Conservation (phyloP, 2,113 vertebrate species). For the Narcine bancroftii region DNA sequence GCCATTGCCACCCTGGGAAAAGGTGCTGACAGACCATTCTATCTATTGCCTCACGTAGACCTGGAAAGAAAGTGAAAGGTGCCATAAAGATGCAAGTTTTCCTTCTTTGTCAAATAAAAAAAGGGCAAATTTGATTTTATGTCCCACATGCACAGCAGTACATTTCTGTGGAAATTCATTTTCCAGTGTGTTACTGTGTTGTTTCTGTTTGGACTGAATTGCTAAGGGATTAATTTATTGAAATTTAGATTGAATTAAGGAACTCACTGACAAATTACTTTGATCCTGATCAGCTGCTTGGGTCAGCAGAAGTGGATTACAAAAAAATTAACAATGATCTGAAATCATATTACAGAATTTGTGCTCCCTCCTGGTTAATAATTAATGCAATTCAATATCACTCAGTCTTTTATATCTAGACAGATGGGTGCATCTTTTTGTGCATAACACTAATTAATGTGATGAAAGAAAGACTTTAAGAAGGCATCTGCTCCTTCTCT, state of each 20-base stretch:
- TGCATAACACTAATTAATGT: background rate
- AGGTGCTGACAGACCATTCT: no score
- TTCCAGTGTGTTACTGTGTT: background rate
- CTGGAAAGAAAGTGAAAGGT: no score
- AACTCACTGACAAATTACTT: background rate
- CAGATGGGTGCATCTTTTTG: no score
- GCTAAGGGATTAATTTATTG: background rate
- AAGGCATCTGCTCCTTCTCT: background rate
- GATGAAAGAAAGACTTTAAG: background rate
- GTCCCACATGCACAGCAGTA: background rate
- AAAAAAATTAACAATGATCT: background rate
- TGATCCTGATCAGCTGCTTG: background rate
- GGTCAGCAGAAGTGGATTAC: background rate
- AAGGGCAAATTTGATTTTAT: background rate
- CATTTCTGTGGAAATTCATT: background rate
- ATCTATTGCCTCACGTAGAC: no score
- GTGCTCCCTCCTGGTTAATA: background rate
- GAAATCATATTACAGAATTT: background rate
- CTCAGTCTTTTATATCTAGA: background rate
- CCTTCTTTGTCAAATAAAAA: background rate
- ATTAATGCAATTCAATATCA: background rate
- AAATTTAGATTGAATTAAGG: background rate
- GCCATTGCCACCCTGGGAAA: no score
- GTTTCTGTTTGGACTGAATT: background rate
- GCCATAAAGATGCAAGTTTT: no score